phyloP scores from a whole-genome alignment of 1,140 invertebrate genomes.

The Trichonephila clavipes region DNA sequence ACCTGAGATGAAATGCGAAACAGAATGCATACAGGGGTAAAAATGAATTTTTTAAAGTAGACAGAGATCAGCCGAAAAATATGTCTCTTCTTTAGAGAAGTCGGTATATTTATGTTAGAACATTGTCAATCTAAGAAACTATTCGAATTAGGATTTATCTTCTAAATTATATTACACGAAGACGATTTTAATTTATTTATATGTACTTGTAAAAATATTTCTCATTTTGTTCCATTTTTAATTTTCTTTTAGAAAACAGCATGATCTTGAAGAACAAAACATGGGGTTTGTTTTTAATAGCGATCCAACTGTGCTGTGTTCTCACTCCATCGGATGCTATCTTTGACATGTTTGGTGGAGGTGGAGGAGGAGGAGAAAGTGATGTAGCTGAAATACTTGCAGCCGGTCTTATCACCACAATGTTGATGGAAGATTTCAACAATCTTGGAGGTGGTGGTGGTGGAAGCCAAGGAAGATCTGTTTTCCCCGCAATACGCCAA shows the following conservation, averaged over 20 bases:
- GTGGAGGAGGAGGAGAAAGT: not conserved
- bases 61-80: too few species aligned
- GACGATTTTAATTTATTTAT: too few species aligned
- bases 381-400: conserved; percentile 52
- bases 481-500: not conserved
- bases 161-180: too few species aligned
- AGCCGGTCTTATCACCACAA: conserved; percentile 50
- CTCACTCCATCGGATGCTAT: not conserved
- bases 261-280: conserved; percentile 11
- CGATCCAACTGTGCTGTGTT: not conserved
- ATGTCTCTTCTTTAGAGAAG: too few species aligned
- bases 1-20: too few species aligned
- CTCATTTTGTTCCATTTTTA: not conserved
- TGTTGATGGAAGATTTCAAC: conserved; percentile 46
- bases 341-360: conserved; percentile 22
- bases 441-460: not conserved
- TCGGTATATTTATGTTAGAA: too few species aligned
- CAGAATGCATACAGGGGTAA: too few species aligned
- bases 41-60: too few species aligned
- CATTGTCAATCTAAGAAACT: too few species aligned
- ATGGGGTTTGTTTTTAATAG: conserved; percentile 1
- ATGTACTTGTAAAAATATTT: too few species aligned
- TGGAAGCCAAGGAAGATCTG: not conserved
- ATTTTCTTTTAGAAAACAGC: conserved; percentile 6
- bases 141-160: too few species aligned